These are phyloP conservation scores for Archegozetes longisetosus DNA, from an alignment of 1,140 invertebrate species.

Conservation along the genomic window DNA sequence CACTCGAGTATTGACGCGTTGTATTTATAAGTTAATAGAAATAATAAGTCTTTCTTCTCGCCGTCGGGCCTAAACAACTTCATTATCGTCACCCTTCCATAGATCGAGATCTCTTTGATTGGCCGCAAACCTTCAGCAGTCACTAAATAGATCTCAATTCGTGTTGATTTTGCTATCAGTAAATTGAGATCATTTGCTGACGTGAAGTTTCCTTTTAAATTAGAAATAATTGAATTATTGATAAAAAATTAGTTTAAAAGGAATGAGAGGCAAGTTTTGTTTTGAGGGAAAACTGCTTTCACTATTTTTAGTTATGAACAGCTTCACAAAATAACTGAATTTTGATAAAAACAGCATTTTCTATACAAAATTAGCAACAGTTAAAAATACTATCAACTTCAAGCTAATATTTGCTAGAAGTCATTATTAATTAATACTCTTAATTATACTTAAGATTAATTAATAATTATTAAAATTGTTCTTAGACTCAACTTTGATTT, in stretches of 20 bases:
- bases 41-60: conserved; percentile 82
- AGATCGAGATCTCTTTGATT: conserved; percentile 74
- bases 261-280: too few relatives aligned
- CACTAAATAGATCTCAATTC: conserved; percentile 89
- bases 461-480: too few relatives aligned
- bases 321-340: too few relatives aligned
- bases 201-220: conserved; percentile 75
- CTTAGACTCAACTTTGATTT: too few relatives aligned
- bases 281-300: too few relatives aligned
- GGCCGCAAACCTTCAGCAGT: conserved; percentile 87
- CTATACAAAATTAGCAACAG: too few relatives aligned
- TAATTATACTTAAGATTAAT: too few relatives aligned
- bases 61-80: conserved; percentile 78
- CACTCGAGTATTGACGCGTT: conserved; percentile 97
- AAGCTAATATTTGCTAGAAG: too few relatives aligned
- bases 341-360: too few relatives aligned
- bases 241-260: not conserved
- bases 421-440: too few relatives aligned
- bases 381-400: too few relatives aligned
- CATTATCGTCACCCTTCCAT: conserved; percentile 88
- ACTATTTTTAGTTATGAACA: too few relatives aligned
- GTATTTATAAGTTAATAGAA: conserved; percentile 79
- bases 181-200: conserved; percentile 84
- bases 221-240: conserved; percentile 17
- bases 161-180: conserved; percentile 83